Evolutionary conservation across 2,888 invertebrate species (phyloP).

Genomic region (Melanostoma scalare): DNA sequence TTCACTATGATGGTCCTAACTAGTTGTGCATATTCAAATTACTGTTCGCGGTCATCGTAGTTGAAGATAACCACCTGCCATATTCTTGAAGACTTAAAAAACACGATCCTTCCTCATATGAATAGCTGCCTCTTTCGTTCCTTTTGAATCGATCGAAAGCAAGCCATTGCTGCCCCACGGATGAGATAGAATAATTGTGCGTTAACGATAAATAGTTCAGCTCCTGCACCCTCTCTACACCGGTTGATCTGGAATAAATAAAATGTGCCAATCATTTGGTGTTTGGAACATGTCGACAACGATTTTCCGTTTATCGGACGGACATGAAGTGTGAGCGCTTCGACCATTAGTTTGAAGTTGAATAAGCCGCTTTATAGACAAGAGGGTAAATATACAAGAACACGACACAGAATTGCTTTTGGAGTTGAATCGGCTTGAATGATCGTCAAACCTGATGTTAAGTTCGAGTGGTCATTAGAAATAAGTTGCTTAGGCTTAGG

Average conservation of each 20-base stretch:
- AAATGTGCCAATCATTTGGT: conserved; percentile 7
- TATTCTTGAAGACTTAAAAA: background rate
- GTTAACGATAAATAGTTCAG: conserved; percentile 55
- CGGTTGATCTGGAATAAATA: conserved; percentile 22
- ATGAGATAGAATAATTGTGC: conserved; percentile 60
- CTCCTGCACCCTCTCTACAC: conserved; percentile 7
- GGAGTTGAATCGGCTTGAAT: background rate
- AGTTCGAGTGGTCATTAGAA: no score
- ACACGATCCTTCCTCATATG: conserved; percentile 52
- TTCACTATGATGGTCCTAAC: background rate
- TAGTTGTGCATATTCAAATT: conserved; percentile 59
- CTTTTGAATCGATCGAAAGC: conserved; percentile 1
- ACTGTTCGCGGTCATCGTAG: conserved; percentile 40
- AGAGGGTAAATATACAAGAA: conserved; percentile 5
- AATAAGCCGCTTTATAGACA: background rate
- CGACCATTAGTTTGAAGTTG: conserved; percentile 21
- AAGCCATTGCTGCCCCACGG: conserved; percentile 31
- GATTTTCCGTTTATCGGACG: conserved; percentile 31
- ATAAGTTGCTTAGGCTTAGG: no score
- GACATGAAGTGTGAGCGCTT: conserved; percentile 31
- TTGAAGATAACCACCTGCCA: conserved; percentile 57
- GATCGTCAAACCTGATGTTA: no score
- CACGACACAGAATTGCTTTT: conserved; percentile 9
- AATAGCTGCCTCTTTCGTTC: conserved; percentile 19
- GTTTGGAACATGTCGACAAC: conserved; percentile 27